Conservation (phyloP, 2,113 vertebrate species). For the Phylloscopus trochiloides region DNA sequence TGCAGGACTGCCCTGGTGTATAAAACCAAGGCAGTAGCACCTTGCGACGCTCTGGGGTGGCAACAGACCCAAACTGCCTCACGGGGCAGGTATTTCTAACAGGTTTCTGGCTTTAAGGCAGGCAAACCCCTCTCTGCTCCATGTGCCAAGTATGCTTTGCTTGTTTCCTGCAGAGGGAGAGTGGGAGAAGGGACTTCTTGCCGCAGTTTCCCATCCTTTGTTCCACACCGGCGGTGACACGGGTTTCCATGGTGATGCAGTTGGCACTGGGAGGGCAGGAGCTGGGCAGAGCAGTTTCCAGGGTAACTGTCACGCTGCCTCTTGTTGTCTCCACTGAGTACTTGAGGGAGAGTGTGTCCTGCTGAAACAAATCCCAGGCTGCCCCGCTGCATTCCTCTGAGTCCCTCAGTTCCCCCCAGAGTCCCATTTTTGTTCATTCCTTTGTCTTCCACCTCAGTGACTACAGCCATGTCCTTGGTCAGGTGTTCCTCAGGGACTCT, state of each 20-base stretch:
- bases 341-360: neutral
- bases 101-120: neutral
- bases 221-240: neutral
- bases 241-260: neutral
- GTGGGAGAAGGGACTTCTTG: neutral
- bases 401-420: neutral
- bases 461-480: accelerated
- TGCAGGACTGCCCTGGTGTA: neutral
- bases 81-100: neutral
- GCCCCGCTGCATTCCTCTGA: neutral
- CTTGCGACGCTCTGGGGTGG: neutral
- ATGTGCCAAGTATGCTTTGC: accelerated
- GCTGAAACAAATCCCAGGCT: accelerated
- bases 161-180: neutral
- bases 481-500: neutral
- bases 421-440: neutral
- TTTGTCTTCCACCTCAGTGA: neutral
- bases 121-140: neutral
- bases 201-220: constrained; percentile 23
- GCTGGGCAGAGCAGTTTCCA: constrained; percentile 46
- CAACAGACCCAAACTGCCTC: neutral
- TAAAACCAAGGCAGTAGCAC: neutral
- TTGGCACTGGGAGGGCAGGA: neutral
- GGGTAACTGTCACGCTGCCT: constrained; percentile 1
- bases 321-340: neutral